Conservation (phyloP, 1,140 invertebrate species). For the Physella acuta region DNA sequence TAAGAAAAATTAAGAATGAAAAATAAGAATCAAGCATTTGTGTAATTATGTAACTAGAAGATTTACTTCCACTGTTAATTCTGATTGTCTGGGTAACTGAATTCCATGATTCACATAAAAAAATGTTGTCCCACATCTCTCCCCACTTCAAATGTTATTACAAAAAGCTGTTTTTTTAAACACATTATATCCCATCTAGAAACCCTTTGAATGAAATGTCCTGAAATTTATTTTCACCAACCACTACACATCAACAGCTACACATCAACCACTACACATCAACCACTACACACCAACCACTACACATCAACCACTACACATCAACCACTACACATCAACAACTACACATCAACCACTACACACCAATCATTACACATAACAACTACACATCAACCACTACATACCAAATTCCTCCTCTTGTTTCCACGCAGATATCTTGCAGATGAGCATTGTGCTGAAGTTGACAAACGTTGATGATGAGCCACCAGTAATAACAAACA, state of each 20-base stretch:
- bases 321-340: background rate
- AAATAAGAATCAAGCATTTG: too few relatives aligned
- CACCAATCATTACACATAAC: too few relatives aligned
- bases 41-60: too few relatives aligned
- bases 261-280: too few relatives aligned
- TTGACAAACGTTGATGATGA: slow-evolving; percentile 15
- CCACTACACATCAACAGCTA: background rate
- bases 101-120: too few relatives aligned
- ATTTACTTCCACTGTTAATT: too few relatives aligned
- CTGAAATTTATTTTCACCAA: background rate
- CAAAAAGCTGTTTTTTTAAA: background rate
- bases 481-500: background rate
- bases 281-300: too few relatives aligned
- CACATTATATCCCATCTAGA: background rate
- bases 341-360: background rate
- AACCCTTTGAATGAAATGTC: background rate
- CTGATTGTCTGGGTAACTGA: too few relatives aligned
- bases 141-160: background rate
- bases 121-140: background rate
- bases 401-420: background rate
- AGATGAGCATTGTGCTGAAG: background rate
- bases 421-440: background rate
- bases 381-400: too few relatives aligned
- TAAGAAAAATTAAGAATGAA: too few relatives aligned
- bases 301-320: too few relatives aligned